A percentile compares a stretch with the other conserved stretches of the same genome.
phyloP scores from a whole-genome alignment of 2,888 invertebrate genomes.

The Helleia helle region DNA sequence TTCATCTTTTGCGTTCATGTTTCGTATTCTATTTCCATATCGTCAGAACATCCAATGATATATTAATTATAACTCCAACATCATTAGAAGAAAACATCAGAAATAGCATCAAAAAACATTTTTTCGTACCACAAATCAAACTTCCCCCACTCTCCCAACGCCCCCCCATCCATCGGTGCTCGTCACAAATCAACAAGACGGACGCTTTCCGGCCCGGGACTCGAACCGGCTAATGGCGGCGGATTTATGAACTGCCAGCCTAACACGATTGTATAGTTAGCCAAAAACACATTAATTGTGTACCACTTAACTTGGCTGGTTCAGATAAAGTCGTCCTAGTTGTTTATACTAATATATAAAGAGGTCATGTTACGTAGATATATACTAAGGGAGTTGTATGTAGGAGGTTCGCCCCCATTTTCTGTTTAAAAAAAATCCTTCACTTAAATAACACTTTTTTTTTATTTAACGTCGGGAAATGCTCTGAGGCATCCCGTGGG shows the following conservation, averaged over 20 bases:
- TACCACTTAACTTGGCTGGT: neutral
- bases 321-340: too few species aligned
- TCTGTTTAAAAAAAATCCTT: too few species aligned
- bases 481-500: too few species aligned
- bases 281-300: constrained; percentile 17
- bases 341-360: too few species aligned
- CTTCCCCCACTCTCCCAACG: constrained; percentile 22
- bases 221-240: constrained; percentile 51
- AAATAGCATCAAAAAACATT: neutral
- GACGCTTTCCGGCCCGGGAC: constrained; percentile 56
- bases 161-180: constrained; percentile 47
- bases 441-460: too few species aligned
- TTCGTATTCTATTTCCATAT: too few species aligned
- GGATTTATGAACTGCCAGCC: constrained; percentile 50
- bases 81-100: constrained; percentile 5
- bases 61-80: neutral
- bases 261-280: constrained; percentile 49
- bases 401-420: too few species aligned
- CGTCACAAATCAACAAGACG: constrained; percentile 68
- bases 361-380: too few species aligned
- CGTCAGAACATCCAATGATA: neutral
- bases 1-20: too few species aligned
- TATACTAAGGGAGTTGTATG: too few species aligned
- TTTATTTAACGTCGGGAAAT: too few species aligned
- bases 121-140: constrained; percentile 27